Conservation (phyloP, 2,113 vertebrate species). For the Regulus satrapa region DNA sequence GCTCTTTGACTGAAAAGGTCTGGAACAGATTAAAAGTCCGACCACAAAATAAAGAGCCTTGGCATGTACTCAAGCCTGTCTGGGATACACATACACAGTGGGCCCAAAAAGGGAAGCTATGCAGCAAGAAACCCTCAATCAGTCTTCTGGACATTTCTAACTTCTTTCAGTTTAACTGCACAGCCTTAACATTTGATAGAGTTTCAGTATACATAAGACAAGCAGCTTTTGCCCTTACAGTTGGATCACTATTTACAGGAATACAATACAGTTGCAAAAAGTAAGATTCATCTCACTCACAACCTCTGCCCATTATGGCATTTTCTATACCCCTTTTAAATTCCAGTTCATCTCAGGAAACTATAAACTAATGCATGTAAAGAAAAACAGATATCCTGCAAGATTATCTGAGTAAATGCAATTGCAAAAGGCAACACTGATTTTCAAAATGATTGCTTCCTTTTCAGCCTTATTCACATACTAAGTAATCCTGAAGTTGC, state of each 20-base stretch:
- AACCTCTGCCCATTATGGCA: neutral
- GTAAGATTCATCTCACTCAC: neutral
- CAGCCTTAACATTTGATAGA: neutral
- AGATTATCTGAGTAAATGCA: constrained; percentile 26
- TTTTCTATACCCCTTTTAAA: neutral
- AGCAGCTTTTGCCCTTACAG: neutral
- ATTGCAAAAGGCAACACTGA: constrained; percentile 1
- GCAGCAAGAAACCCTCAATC: constrained; percentile 61
- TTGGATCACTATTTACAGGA: neutral
- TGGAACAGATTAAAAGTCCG: constrained; percentile 96
- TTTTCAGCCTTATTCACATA: constrained; percentile 42
- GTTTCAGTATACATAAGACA: neutral
- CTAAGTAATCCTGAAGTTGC: constrained; percentile 45
- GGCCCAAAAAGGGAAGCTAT: constrained; percentile 84
- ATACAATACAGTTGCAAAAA: neutral
- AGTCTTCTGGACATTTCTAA: constrained; percentile 49
- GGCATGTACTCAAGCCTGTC: constrained; percentile 90
- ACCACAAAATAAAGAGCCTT: constrained; percentile 89
- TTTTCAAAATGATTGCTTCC: constrained; percentile 42
- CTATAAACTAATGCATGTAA: neutral
- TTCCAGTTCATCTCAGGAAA: neutral
- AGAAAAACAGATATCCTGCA: constrained; percentile 10
- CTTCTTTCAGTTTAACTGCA: constrained; percentile 38
- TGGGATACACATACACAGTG: constrained; percentile 80
- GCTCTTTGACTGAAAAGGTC: constrained; percentile 92